Percentiles rank a stretch among this genome's conserved stretches.
phyloP scores from a whole-genome alignment of 2,797 vertebrate genomes.

The Halcyon chelicuti region DNA sequence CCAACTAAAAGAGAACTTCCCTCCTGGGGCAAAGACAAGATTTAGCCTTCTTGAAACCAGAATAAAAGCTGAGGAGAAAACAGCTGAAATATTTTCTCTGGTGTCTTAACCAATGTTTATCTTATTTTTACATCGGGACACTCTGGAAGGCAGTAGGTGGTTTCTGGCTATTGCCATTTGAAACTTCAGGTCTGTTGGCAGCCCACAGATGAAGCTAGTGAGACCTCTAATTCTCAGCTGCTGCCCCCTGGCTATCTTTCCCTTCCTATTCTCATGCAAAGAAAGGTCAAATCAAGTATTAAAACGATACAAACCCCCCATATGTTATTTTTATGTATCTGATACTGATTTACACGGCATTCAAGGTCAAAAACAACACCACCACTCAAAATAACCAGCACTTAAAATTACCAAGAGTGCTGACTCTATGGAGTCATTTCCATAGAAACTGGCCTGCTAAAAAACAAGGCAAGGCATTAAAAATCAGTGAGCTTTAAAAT shows the following conservation, averaged over 20 bases:
- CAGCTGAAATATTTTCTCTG: not conserved
- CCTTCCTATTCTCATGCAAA: slow-evolving; percentile 13
- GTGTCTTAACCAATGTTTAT: not conserved
- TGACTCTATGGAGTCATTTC: slow-evolving; percentile 32
- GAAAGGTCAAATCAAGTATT: slow-evolving; percentile 16
- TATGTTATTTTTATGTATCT: not conserved
- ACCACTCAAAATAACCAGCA: not conserved
- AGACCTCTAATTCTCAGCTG: slow-evolving; percentile 14
- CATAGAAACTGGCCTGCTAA: slow-evolving; percentile 58
- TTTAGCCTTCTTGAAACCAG: not conserved
- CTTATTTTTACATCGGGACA: not conserved
- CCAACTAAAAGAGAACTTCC: not conserved
- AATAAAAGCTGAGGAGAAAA: not conserved
- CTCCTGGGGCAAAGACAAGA: not conserved
- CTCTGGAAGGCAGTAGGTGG: not conserved
- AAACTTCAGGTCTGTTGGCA: slow-evolving; percentile 23
- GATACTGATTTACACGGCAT: not conserved
- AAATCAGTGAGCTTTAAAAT: slow-evolving; percentile 37
- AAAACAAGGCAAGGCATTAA: slow-evolving; percentile 44
- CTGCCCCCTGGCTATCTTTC: not conserved
- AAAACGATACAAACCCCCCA: not conserved
- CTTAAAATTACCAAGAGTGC: not conserved
- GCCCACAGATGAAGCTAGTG: not conserved
- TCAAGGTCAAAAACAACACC: not conserved
- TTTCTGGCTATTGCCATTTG: slow-evolving; percentile 2